Evolutionary conservation across 2,113 vertebrate genomes (phyloP).

Genomic region (Thalassoma bifasciatum): DNA sequence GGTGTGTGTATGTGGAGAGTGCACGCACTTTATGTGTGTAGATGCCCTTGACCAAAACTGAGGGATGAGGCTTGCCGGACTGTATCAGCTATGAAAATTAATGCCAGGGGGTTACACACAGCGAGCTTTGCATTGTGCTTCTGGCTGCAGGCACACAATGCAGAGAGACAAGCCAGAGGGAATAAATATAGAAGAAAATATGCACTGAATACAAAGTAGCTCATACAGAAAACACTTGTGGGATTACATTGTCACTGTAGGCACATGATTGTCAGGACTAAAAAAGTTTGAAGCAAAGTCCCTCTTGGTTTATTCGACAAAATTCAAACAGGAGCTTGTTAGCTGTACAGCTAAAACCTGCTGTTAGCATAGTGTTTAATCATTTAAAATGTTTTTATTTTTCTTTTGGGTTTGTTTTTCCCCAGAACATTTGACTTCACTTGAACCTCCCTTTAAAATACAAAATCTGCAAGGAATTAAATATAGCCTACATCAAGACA

Average conservation of each 20-base stretch:
- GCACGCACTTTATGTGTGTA: slow-evolving; percentile 29
- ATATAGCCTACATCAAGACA: too few species aligned
- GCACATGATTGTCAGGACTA: neutral
- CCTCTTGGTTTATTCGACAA: too few species aligned
- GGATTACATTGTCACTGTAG: slow-evolving; percentile 5
- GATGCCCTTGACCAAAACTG: slow-evolving; percentile 74
- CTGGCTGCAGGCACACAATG: slow-evolving; percentile 22
- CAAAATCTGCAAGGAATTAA: too few species aligned
- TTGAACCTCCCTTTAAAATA: too few species aligned
- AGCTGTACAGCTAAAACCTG: too few species aligned
- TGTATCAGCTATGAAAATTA: slow-evolving; percentile 72
- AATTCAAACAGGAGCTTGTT: too few species aligned
- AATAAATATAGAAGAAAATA: neutral
- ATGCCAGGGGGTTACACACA: slow-evolving; percentile 63
- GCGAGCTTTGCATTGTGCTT: slow-evolving; percentile 33
- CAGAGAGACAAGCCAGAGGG: neutral
- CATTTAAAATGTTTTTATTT: too few species aligned
- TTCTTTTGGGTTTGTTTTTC: too few species aligned
- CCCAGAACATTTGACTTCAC: too few species aligned
- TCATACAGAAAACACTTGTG: neutral
- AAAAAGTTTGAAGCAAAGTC: neutral
- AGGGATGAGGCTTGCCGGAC: slow-evolving; percentile 62
- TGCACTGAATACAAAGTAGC: slow-evolving; percentile 5
- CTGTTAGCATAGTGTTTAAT: too few species aligned
- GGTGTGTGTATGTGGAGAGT: slow-evolving; percentile 13